Evolutionary conservation across 1,140 invertebrate genomes (phyloP), one percentile per base, ranked within the genome.

Genomic region (Brachystomella parvula): DNA sequence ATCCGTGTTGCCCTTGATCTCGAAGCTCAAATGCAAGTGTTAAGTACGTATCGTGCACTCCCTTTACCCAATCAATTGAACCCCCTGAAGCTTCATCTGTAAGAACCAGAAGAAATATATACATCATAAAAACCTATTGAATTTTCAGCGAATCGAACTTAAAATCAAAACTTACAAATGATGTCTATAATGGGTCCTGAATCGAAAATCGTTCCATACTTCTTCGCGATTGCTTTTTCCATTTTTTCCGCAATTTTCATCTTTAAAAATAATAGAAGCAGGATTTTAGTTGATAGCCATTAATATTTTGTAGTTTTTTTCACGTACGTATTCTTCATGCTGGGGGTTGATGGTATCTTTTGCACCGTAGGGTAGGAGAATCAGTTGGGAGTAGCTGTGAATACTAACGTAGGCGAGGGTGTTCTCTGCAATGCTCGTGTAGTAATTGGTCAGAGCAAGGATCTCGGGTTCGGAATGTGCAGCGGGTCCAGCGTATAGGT

Each of bases 401-500:
- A 94, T 83, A 2, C 88, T 89, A 29, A 93, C 75, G 69, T 90
- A 94, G 3, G 86, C 84, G 71, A 85, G 84, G 0, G 88, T 68
- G 15, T 82, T 69, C 76, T 80, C 78, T 77, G 75, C 70, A 60
- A 65, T 28, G 2, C 32, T 21, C 26, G 21, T 26, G 30, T 59
- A 39, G 2, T 3, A 24, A 75, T 86, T 85, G 6, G 83, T 79
- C 39, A 89, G 81, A 0, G 90, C 88, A 74, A 80, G 81, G 2
- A 90, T 90, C 79, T 98, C 95, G 0, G 89, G 88, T 80, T 98
- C 95, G 0, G 93, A 96, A 78, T 96, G 96, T 0, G 93, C 83
- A 3, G 80, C 77, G 0, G 83, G 81, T n/a, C 95, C 95, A 15
- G 87, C 85, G 76, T 89, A 98, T 1, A 87, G 92, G 68, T 95